phyloP scores from a whole-genome alignment of 2,113 vertebrate species.

The Neodontobutis hainanensis region DNA sequence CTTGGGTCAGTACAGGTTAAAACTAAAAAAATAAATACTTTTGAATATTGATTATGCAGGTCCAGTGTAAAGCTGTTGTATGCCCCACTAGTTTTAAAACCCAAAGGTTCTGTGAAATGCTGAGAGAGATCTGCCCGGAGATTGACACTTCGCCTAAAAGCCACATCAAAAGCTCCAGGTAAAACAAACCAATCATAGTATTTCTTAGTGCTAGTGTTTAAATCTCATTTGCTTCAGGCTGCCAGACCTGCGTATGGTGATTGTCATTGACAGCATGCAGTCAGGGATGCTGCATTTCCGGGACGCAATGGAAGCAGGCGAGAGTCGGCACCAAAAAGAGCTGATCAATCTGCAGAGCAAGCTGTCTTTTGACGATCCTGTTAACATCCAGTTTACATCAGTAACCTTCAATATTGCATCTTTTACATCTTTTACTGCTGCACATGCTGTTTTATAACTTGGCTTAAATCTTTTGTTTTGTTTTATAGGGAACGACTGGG shows the following conservation, averaged over 20 bases:
- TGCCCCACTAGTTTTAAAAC: constrained; percentile 89
- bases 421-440: neutral
- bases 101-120: constrained; percentile 88
- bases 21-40: neutral
- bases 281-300: constrained; percentile 84
- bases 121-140: constrained; percentile 88
- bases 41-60: constrained; percentile 69
- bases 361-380: constrained; percentile 83
- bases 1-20: neutral
- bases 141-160: constrained; percentile 77
- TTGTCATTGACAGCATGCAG: constrained; percentile 81
- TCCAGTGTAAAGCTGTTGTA: constrained; percentile 90
- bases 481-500: constrained; percentile 90
- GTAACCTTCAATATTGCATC: constrained; percentile 64
- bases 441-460: neutral
- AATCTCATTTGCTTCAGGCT: constrained; percentile 74
- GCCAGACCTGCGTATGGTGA: constrained; percentile 85
- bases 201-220: too few relatives aligned
- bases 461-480: neutral
- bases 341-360: constrained; percentile 80
- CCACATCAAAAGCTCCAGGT: constrained; percentile 86
- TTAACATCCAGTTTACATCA: constrained; percentile 96
- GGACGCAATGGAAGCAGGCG: constrained; percentile 86
- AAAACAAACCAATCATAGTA: neutral
- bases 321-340: constrained; percentile 74